Conservation (phyloP, 2,797 vertebrate species). For the Pipistrellus pipistrellus region DNA sequence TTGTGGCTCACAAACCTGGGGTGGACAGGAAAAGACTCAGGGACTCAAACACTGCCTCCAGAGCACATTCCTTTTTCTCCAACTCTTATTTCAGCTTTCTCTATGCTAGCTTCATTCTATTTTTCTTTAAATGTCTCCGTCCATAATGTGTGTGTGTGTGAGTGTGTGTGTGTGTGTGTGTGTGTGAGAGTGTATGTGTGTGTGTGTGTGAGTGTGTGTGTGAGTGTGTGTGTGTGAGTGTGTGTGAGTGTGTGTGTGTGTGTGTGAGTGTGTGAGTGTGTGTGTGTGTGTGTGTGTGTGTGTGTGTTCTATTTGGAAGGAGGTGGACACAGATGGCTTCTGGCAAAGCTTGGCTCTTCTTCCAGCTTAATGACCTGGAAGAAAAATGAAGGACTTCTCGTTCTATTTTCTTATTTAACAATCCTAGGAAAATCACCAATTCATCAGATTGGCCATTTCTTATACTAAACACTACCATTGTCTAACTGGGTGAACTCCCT, state of each 20-base stretch:
- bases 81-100: background rate
- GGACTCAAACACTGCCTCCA: background rate
- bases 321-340: background rate
- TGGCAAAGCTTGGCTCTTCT: background rate
- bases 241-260: background rate
- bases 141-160: background rate
- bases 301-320: background rate
- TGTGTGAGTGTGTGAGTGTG: background rate
- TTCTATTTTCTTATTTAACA: constrained; percentile 25
- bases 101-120: background rate
- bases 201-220: background rate
- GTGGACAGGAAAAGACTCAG: background rate
- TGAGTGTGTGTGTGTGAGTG: background rate
- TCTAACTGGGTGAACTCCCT: background rate
- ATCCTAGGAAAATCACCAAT: background rate
- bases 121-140: background rate
- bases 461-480: background rate
- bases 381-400: background rate
- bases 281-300: background rate
- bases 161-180: background rate
- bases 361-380: background rate
- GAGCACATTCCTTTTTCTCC: background rate
- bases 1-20: background rate
- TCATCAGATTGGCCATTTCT: background rate
- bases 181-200: too few relatives aligned